Percentiles rank a stretch among this genome's conserved stretches.
phyloP scores from a whole-genome alignment of 1,140 invertebrate genomes.

The Pinna nobilis region DNA sequence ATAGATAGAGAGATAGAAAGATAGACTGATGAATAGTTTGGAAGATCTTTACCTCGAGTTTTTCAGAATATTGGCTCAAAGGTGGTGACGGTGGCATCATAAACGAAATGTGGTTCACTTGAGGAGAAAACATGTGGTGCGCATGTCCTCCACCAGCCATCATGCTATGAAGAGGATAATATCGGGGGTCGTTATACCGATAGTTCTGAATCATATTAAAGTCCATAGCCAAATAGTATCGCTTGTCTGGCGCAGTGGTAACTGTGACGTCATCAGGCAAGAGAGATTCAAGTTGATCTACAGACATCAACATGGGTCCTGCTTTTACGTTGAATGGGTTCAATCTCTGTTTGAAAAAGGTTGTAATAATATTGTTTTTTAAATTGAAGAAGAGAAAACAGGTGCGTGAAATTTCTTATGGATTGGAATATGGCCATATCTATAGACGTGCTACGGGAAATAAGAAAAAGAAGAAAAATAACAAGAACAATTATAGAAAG shows the following conservation, averaged over 20 bases:
- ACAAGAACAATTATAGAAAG: too few species aligned
- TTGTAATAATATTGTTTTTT: too few species aligned
- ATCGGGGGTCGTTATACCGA: constrained; percentile 83
- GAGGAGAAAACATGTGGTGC: constrained; percentile 83
- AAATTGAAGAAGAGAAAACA: too few species aligned
- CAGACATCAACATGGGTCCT: constrained; percentile 28
- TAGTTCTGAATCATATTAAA: constrained; percentile 89
- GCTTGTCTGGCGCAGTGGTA: constrained; percentile 78
- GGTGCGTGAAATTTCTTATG: too few species aligned
- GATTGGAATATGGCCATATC: too few species aligned
- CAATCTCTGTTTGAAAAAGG: constrained; percentile 44
- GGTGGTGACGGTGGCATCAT: constrained; percentile 85
- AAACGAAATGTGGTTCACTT: constrained; percentile 91
- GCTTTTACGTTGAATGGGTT: constrained; percentile 43
- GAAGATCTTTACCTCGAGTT: constrained; percentile 78
- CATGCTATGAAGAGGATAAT: constrained; percentile 83
- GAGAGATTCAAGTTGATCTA: constrained; percentile 56
- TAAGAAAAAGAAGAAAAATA: too few species aligned
- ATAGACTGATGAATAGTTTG: too few species aligned
- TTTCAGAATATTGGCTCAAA: constrained; percentile 81
- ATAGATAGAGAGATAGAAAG: too few species aligned
- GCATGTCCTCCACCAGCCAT: constrained; percentile 69
- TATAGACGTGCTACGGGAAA: too few species aligned
- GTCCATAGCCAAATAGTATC: constrained; percentile 85
- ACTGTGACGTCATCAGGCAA: constrained; percentile 76